phyloP scores from a whole-genome alignment of 2,113 vertebrate species.

The Tragelaphus buxtoni region DNA sequence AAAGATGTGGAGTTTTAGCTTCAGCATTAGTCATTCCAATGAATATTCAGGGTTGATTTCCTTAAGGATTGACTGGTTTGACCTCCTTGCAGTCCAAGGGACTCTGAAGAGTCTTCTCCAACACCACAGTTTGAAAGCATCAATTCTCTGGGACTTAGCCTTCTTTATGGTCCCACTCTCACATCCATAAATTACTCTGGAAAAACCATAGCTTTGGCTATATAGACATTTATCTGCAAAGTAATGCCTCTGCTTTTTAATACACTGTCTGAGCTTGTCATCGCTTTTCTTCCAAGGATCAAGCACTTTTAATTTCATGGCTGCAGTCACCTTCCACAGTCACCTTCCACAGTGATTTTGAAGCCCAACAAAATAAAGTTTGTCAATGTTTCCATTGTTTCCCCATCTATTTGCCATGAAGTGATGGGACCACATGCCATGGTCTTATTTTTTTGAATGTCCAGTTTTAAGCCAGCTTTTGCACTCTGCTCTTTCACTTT shows the following conservation, averaged over 20 bases:
- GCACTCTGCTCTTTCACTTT: not conserved
- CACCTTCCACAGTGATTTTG: not conserved
- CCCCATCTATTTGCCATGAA: not conserved
- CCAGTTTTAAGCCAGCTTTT: not conserved
- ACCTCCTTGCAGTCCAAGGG: not conserved
- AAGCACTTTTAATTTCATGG: not conserved
- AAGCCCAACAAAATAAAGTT: not conserved
- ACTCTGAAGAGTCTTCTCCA: not conserved
- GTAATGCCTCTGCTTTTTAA: not conserved
- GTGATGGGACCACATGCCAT: not conserved
- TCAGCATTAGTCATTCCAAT: not conserved
- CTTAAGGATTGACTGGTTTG: not conserved
- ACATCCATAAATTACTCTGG: not conserved
- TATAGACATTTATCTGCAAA: not conserved
- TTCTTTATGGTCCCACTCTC: not conserved
- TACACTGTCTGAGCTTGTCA: not conserved
- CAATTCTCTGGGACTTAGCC: not conserved
- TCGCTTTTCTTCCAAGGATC: not conserved
- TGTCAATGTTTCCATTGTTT: not conserved
- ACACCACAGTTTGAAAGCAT: accelerated
- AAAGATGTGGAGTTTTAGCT: not conserved
- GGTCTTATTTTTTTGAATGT: not conserved
- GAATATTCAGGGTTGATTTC: not conserved
- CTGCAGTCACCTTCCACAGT: not conserved
- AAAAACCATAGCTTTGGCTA: not conserved